Percentiles rank a stretch among this genome's conserved stretches.
phyloP scores from a whole-genome alignment of 2,888 invertebrate species.

The Chaetogeoica ovagalla region DNA sequence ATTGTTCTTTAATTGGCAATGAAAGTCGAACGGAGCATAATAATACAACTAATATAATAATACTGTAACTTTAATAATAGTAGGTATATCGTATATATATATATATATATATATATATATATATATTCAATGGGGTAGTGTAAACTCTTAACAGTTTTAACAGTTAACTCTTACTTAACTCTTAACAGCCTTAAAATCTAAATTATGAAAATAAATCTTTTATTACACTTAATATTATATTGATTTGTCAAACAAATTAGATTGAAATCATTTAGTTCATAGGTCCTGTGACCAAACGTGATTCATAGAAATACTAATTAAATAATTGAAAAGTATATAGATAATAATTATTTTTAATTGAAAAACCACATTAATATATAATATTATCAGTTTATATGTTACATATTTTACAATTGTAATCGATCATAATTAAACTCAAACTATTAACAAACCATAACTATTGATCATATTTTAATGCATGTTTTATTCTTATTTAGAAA shows the following conservation, averaged over 20 bases:
- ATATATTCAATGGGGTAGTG: background rate
- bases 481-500: background rate
- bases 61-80: no score
- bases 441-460: background rate
- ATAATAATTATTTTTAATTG: conserved; percentile 8
- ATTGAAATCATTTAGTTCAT: background rate
- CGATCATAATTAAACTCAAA: background rate
- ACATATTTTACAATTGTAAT: background rate
- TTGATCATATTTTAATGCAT: background rate
- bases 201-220: conserved; percentile 1
- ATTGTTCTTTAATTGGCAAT: background rate
- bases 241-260: background rate
- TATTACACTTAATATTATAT: conserved; percentile 12
- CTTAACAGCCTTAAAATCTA: background rate
- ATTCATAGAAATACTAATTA: conserved; percentile 1
- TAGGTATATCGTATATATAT: background rate
- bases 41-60: no score
- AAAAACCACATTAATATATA: background rate
- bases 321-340: background rate
- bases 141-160: background rate
- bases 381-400: background rate
- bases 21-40: background rate
- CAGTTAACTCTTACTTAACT: no score
- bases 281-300: background rate
- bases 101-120: background rate